Percentiles rank a stretch among this genome's conserved stretches.
Conservation (phyloP, 1,140 invertebrate genomes). For the Phthorimaea operculella region DNA sequence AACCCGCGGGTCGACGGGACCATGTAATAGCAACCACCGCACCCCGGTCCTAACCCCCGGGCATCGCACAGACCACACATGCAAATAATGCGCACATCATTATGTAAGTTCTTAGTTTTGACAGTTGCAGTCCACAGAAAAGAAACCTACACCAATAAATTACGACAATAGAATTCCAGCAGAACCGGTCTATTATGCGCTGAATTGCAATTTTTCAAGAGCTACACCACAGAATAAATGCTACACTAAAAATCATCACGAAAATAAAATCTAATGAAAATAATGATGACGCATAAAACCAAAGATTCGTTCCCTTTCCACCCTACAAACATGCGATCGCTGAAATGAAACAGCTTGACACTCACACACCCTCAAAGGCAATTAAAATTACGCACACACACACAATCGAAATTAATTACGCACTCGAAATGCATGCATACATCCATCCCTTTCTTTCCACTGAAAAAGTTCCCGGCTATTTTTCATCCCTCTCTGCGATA, state of each 20-base stretch:
- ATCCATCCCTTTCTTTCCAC: constrained; percentile 12
- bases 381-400: constrained; percentile 17
- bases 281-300: not conserved
- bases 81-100: constrained; percentile 22
- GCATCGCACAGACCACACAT: constrained; percentile 28
- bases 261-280: not conserved
- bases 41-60: constrained; percentile 18
- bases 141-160: no score
- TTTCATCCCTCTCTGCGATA: constrained; percentile 21
- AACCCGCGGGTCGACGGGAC: constrained; percentile 57
- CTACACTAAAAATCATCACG: no score
- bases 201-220: no score
- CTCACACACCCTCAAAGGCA: constrained; percentile 11
- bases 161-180: no score
- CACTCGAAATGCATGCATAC: not conserved
- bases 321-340: not conserved
- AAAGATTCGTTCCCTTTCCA: not conserved
- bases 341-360: constrained; percentile 6
- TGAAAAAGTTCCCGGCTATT: constrained; percentile 11
- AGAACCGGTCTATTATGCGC: no score
- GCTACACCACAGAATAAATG: no score
- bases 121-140: no score
- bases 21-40: constrained; percentile 14
- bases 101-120: no score
- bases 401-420: constrained; percentile 4